These are phyloP conservation scores for Aurelia aurita complex sp. Pacific DNA, from an alignment of 30 jellyfish, hydroid and myxozoan genomes.

Conservation along the genomic window DNA sequence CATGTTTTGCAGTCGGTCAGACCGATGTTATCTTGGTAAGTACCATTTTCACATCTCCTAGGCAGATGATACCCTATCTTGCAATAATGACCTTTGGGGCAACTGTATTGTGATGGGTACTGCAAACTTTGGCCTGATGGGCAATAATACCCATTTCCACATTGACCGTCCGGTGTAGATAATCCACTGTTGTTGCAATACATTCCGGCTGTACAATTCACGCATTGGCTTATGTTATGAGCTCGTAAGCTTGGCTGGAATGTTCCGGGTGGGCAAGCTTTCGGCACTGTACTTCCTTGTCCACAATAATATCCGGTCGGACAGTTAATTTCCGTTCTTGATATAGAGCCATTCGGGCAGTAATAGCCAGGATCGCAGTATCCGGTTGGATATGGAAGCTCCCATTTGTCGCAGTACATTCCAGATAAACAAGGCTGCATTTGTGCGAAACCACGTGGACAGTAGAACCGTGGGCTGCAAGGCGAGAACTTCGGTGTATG, in stretches of 20 bases:
- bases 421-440: conserved; percentile 89
- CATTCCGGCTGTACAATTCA: conserved; percentile 85
- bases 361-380: conserved; percentile 87
- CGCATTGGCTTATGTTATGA: conserved; percentile 58
- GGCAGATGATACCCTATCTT: conserved; percentile 77
- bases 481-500: conserved; percentile 38
- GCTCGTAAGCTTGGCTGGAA: conserved; percentile 71
- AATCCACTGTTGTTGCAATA: conserved; percentile 83
- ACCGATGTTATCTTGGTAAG: conserved; percentile 86
- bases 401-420: conserved; percentile 70
- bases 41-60: conserved; percentile 90
- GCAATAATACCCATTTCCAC: conserved; percentile 86
- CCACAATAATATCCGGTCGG: conserved; percentile 88
- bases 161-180: conserved; percentile 61
- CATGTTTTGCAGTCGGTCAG: conserved; percentile 68
- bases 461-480: conserved; percentile 81
- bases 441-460: conserved; percentile 89
- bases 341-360: conserved; percentile 91
- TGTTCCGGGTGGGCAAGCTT: conserved; percentile 87
- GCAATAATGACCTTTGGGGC: conserved; percentile 94
- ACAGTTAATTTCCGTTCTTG: conserved; percentile 63
- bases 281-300: conserved; percentile 64
- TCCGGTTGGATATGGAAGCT: conserved; percentile 76
- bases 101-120: conserved; percentile 66
- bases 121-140: conserved; percentile 83